Base-by-base conservation (phyloP, 2,113 vertebrate genomes). In the Ploceus nigricollis region DNA sequence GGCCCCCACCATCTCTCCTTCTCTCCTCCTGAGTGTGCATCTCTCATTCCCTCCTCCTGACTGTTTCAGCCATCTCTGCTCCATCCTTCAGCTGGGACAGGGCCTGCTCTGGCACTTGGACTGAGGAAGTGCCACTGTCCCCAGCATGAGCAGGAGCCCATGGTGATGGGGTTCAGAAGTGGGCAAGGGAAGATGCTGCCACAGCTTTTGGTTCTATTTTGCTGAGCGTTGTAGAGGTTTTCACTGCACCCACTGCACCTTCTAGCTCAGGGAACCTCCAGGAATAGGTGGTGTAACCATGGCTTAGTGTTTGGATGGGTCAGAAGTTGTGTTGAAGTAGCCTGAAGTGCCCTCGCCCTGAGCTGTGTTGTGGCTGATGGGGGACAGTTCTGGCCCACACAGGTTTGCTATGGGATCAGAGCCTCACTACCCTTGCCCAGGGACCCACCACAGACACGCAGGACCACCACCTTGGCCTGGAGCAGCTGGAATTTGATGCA, bases 141-240 rank as follows among this genome's bases (percentile, higher is more conserved):
- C 54, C 69, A 44, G 24, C 31, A 5, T 0, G 1, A 53, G 57
- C 80, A 53, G 66, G 20, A 58, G 9, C 7, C 7, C 0, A 0
- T n/a, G 19, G 21, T 15, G 40, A 8, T 40, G 65, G 45, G 5
- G 8, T 25, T 75, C n/a, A 30, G 42, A n/a, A 31, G 35, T 30
- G 23, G 48, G 15, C 7, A 18, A 68, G 42, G 56, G 33, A 37
- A 57, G 42, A 6, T 54, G 17, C 33, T 81, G 13, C 20, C 35
- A 7, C 50, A 61, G 4, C 5, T 48, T 65, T 61, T 1, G 2
- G 7, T n/a, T 73, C 42, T 64, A 4, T 42, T 76, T 17, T 21
- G 2, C 54, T 40, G 72, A 48, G 15, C 22, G 70, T 53, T 69
- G 37, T 30, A 4, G 30, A 0, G 2, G 3, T 50, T 86, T 57